phyloP scores from a whole-genome alignment of 2,113 vertebrate genomes.

The Condylura cristata region DNA sequence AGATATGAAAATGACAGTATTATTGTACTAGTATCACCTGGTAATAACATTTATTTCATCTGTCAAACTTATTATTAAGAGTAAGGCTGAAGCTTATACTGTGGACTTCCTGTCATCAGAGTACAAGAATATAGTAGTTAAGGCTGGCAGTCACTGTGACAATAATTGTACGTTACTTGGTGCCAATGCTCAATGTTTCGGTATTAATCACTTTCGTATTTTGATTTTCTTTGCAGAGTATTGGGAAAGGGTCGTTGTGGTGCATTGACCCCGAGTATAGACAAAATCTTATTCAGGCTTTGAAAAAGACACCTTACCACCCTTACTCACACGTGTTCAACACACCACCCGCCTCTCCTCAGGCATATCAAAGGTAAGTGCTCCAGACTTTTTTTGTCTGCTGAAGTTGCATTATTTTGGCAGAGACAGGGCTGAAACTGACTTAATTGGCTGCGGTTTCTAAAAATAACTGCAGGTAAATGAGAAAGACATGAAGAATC shows the following conservation, averaged over 20 bases:
- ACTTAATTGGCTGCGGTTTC: background rate
- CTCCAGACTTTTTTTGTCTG: background rate
- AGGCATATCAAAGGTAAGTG: constrained; percentile 97
- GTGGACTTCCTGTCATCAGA: background rate
- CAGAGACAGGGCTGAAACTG: background rate
- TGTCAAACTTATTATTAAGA: constrained; percentile 55
- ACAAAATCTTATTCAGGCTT: constrained; percentile 99
- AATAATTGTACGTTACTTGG: constrained; percentile 19
- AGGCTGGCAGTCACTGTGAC: constrained; percentile 50
- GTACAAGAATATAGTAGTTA: background rate
- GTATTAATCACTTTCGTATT: constrained; percentile 69
- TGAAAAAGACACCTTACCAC: constrained; percentile 99
- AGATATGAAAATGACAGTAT: background rate
- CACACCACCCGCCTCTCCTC: constrained; percentile 94
- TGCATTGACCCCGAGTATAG: constrained; percentile 99
- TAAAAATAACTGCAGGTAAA: constrained; percentile 2
- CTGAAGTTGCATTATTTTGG: constrained; percentile 40
- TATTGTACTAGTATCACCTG: constrained; percentile 3
- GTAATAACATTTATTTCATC: background rate
- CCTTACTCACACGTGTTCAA: constrained; percentile 94
- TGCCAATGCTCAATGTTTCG: constrained; percentile 27
- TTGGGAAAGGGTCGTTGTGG: constrained; percentile 99
- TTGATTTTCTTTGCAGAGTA: constrained; percentile 92
- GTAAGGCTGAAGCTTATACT: background rate
- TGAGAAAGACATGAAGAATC: background rate